phyloP scores from a whole-genome alignment of 2,113 vertebrate genomes.

The Mionectes macconnelli region DNA sequence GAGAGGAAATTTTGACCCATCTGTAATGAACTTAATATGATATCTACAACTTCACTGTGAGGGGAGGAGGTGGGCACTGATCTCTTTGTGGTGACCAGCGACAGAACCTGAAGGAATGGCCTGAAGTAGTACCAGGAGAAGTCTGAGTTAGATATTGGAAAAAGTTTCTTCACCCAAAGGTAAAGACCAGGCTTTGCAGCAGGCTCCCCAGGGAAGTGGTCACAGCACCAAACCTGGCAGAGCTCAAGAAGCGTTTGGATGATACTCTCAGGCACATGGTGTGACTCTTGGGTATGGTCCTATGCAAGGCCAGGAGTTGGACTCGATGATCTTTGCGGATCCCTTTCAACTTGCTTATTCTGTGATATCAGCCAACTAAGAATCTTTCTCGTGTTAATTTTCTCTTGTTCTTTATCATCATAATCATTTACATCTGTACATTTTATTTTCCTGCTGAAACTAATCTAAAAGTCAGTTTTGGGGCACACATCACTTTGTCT shows the following conservation, averaged over 20 bases:
- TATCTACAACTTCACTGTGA: neutral
- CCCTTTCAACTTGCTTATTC: neutral
- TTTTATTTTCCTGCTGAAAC: neutral
- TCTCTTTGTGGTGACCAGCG: neutral
- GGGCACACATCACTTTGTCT: neutral
- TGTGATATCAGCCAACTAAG: neutral
- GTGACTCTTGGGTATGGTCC: neutral
- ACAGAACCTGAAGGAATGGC: neutral
- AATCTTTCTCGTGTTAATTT: neutral
- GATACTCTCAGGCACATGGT: neutral
- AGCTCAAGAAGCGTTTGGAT: neutral
- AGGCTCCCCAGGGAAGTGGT: neutral
- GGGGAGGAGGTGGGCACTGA: neutral
- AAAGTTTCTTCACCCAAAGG: neutral
- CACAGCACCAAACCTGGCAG: neutral
- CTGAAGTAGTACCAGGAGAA: neutral
- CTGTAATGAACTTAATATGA: neutral
- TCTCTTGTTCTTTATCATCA: accelerated
- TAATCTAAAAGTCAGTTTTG: neutral
- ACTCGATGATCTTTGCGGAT: neutral
- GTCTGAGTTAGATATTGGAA: neutral
- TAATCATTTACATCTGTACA: neutral
- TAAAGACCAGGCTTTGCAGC: too few species aligned
- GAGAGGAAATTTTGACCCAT: neutral
- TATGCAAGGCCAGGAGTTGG: neutral